phyloP scores from a whole-genome alignment of 2,797 vertebrate genomes.

The Gila robusta region DNA sequence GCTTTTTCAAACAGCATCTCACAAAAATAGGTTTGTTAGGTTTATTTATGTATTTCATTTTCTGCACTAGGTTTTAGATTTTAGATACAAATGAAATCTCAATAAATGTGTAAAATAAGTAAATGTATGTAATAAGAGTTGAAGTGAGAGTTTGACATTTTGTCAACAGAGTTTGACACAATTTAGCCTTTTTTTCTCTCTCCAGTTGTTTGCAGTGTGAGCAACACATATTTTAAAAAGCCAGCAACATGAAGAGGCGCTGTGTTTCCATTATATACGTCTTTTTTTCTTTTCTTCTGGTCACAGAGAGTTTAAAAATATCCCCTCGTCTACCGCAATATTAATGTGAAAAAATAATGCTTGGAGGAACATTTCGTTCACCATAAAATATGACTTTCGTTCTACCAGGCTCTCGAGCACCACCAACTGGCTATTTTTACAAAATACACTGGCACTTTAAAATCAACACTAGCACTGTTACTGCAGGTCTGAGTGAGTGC shows the following conservation, averaged over 20 bases:
- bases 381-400: not conserved
- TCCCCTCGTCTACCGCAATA: not conserved
- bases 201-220: no score
- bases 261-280: not conserved
- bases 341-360: not conserved
- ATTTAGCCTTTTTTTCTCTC: no score
- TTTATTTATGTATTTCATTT: not conserved
- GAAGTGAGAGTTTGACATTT: not conserved
- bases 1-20: not conserved
- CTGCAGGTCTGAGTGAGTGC: not conserved
- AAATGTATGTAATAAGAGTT: not conserved
- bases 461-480: slow-evolving; percentile 2
- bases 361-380: not conserved
- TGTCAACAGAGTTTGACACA: no score
- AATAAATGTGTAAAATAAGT: not conserved
- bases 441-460: not conserved
- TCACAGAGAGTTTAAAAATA: not conserved
- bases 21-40: not conserved
- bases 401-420: not conserved
- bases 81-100: not conserved
- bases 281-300: not conserved
- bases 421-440: not conserved
- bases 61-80: not conserved
- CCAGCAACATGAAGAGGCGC: not conserved
- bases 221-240: no score